A percentile compares a stretch with the other conserved stretches of the same genome.
These are phyloP conservation scores for Pterobdella sp. DNA, from an alignment of 2,888 invertebrate genomes.

Conservation along the genomic window DNA sequence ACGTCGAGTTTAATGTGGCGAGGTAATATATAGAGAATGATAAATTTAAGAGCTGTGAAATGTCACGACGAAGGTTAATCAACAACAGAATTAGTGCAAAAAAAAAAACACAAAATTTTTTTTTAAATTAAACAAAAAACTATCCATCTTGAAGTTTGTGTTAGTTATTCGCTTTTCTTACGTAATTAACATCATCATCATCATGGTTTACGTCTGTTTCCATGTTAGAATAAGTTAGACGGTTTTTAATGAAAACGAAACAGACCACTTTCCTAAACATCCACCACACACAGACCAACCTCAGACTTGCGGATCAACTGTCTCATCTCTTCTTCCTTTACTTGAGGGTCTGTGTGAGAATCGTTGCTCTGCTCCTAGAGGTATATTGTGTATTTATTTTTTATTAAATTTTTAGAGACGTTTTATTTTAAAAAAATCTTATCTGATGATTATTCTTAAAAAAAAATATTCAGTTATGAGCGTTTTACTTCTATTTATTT, in stretches of 20 bases:
- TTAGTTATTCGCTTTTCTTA: too few species aligned
- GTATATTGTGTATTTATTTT: background rate
- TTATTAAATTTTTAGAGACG: background rate
- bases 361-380: background rate
- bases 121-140: too few species aligned
- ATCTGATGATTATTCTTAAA: background rate
- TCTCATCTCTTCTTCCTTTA: constrained; percentile 29
- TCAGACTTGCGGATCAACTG: constrained; percentile 28
- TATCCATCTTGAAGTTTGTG: too few species aligned
- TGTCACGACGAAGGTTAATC: background rate
- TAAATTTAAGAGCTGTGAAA: background rate
- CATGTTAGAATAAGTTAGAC: background rate
- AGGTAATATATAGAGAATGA: too few species aligned
- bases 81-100: background rate
- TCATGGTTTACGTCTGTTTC: too few species aligned
- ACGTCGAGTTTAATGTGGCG: too few species aligned
- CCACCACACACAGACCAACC: too few species aligned
- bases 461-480: too few species aligned
- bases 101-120: background rate
- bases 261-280: background rate
- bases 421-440: background rate
- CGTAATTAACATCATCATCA: too few species aligned
- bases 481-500: too few species aligned
- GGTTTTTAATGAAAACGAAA: background rate
- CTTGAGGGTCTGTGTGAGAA: constrained; percentile 17